These are phyloP conservation scores for Heterodera schachtii DNA, from an alignment of 1,140 invertebrate genomes.

Conservation along the genomic window DNA sequence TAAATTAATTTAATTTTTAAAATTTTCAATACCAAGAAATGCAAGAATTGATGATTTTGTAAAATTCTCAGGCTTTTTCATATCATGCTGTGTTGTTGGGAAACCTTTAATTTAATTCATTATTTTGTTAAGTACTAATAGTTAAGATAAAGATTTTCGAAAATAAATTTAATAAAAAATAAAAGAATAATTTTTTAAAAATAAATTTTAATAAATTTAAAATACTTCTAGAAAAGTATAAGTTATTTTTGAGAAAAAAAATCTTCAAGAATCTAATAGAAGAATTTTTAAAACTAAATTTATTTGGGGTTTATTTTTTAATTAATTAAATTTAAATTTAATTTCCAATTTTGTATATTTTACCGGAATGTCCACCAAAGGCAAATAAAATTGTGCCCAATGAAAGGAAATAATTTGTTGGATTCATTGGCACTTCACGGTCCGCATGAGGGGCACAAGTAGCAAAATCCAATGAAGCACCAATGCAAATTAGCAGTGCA, in stretches of 20 bases:
- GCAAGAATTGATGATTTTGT: slow-evolving; percentile 50
- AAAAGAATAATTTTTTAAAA: too few relatives aligned
- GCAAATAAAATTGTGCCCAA: slow-evolving; percentile 64
- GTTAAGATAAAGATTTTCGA: too few relatives aligned
- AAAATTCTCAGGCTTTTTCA: slow-evolving; percentile 62
- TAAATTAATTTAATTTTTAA: slow-evolving; percentile 33
- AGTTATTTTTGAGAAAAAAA: too few relatives aligned
- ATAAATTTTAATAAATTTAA: too few relatives aligned
- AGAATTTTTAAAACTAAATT: too few relatives aligned
- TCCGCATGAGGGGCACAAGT: slow-evolving; percentile 41
- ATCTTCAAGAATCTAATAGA: too few relatives aligned
- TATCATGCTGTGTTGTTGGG: slow-evolving; percentile 50
- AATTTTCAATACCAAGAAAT: slow-evolving; percentile 43
- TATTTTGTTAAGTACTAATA: too few relatives aligned
- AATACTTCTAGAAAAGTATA: too few relatives aligned
- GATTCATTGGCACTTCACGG: slow-evolving; percentile 24
- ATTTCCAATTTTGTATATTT: not conserved
- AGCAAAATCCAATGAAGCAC: slow-evolving; percentile 42
- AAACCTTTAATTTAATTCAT: slow-evolving; percentile 1
- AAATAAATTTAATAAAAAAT: too few relatives aligned
- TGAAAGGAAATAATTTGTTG: slow-evolving; percentile 65
- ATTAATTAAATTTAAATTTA: slow-evolving; percentile 1
- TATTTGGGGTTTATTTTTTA: too few relatives aligned
- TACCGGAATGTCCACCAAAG: slow-evolving; percentile 48
- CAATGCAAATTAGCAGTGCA: slow-evolving; percentile 57